Conservation (phyloP, 2,797 vertebrate genomes). For the Myiothlypis chrysogaster region DNA sequence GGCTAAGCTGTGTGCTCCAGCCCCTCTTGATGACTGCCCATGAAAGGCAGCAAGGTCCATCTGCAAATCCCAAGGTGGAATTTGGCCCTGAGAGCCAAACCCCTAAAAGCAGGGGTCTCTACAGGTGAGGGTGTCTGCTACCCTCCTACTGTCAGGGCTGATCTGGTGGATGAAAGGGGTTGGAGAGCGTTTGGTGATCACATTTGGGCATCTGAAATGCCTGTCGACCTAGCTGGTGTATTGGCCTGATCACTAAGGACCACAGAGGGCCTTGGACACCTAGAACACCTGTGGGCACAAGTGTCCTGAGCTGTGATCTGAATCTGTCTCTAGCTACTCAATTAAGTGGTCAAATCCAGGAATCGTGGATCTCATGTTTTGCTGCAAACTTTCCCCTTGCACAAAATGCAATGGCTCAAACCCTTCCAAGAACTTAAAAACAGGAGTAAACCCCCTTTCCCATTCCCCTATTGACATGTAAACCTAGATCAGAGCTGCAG, state of each 20-base stretch:
- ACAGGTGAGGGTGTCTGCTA: background rate
- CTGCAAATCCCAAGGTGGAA: background rate
- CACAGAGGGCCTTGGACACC: background rate
- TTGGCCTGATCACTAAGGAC: background rate
- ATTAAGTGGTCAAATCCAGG: accelerated
- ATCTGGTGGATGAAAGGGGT: background rate
- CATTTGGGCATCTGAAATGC: background rate
- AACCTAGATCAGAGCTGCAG: background rate
- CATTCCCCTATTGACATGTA: background rate
- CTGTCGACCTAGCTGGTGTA: accelerated
- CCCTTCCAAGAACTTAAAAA: background rate
- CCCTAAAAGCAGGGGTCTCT: background rate
- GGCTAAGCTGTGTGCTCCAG: background rate
- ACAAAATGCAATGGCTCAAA: background rate
- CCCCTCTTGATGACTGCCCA: background rate
- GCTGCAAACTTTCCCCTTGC: background rate
- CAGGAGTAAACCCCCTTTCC: accelerated
- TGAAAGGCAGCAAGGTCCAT: background rate
- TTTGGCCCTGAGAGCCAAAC: background rate
- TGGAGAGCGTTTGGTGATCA: background rate
- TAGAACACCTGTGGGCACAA: background rate
- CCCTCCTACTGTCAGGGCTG: background rate
- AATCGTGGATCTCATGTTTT: background rate
- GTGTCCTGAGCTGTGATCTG: background rate
- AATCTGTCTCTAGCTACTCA: background rate